phyloP scores from a whole-genome alignment of 2,888 invertebrate genomes.

The Mechanitis messenoides region DNA sequence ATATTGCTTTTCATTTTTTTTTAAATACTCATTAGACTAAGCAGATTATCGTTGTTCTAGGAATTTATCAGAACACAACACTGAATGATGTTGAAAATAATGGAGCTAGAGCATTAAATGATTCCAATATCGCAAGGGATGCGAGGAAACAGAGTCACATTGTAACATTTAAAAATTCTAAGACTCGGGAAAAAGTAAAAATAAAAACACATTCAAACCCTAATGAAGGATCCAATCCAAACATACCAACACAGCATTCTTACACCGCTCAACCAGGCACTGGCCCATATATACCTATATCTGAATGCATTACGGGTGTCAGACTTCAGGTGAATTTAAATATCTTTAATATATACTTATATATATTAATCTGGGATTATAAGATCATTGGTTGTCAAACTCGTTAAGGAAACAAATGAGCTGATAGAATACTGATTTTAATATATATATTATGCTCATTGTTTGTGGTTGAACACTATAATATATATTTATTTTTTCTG shows the following conservation, averaged over 20 bases:
- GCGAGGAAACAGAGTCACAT: conserved; percentile 6
- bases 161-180: not conserved
- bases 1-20: not conserved
- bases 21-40: conserved; percentile 7
- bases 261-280: conserved; percentile 53
- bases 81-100: conserved; percentile 16
- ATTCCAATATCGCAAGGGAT: conserved; percentile 5
- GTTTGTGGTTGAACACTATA: too few relatives aligned
- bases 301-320: conserved; percentile 92
- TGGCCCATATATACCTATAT: conserved; percentile 93
- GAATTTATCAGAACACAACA: conserved; percentile 25
- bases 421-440: too few relatives aligned
- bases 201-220: not conserved
- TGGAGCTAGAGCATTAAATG: conserved; percentile 12
- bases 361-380: not conserved
- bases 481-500: too few relatives aligned
- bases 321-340: conserved; percentile 58
- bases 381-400: too few relatives aligned
- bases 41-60: conserved; percentile 22
- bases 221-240: not conserved
- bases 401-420: too few relatives aligned
- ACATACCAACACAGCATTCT: conserved; percentile 33
- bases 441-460: too few relatives aligned
- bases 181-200: not conserved
- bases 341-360: conserved; percentile 2